Percentiles rank a stretch among this genome's conserved stretches.
These are phyloP conservation scores for Hemibagrus guttatus DNA, from an alignment of 2,797 vertebrate genomes.

Conservation along the genomic window DNA sequence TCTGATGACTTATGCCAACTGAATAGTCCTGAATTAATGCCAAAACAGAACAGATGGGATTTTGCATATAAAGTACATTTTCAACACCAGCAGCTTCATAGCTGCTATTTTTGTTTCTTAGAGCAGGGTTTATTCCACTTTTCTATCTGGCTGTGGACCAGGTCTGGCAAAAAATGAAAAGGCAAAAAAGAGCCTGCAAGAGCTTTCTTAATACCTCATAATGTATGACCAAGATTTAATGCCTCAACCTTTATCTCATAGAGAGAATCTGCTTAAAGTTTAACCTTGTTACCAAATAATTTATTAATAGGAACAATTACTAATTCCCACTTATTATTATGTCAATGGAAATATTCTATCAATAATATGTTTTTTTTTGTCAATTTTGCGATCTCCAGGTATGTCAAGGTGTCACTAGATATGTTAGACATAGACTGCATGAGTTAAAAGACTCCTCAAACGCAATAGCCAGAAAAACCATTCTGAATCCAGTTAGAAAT, in stretches of 20 bases:
- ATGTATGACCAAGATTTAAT: not conserved
- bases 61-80: conserved; percentile 27
- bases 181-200: not conserved
- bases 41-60: conserved; percentile 12
- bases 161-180: not conserved
- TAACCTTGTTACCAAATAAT: not conserved
- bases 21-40: conserved; percentile 2
- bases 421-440: conserved; percentile 24
- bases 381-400: not conserved
- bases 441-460: not conserved
- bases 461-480: conserved; percentile 56
- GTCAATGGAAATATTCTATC: not conserved
- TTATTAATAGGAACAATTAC: not conserved
- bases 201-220: not conserved
- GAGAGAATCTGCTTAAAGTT: not conserved
- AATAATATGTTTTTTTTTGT: not conserved
- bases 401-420: conserved; percentile 68
- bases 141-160: not conserved
- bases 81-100: conserved; percentile 14
- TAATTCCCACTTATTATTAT: not conserved
- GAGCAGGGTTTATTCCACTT: not conserved
- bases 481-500: conserved; percentile 61
- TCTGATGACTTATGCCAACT: not conserved
- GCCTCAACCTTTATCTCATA: not conserved
- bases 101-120: conserved; percentile 10